Conservation (phyloP, 2,797 vertebrate species). For the Mus minutoides region DNA sequence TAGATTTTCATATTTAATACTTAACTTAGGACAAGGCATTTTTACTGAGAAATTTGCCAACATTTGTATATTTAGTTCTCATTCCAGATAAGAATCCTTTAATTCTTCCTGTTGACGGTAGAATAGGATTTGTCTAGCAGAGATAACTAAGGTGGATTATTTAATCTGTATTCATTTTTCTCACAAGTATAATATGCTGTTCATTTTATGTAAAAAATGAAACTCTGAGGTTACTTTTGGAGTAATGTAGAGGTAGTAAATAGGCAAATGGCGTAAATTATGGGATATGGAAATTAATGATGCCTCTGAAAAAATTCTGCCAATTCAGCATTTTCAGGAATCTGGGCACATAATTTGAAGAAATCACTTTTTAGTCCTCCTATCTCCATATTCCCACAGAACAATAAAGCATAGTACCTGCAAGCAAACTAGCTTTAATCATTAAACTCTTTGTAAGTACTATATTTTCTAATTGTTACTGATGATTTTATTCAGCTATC, state of each 20-base stretch:
- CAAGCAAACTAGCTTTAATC: neutral
- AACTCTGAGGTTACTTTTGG: neutral
- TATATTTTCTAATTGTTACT: neutral
- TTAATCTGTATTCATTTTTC: neutral
- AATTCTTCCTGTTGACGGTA: neutral
- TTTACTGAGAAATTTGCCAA: neutral
- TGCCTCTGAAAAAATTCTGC: neutral
- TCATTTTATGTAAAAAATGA: neutral
- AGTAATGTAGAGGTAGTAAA: neutral
- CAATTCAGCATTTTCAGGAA: neutral
- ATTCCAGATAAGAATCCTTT: neutral
- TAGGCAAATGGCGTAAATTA: neutral
- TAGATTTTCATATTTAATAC: neutral
- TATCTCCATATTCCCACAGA: neutral
- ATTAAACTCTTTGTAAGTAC: neutral
- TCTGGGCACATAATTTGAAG: neutral
- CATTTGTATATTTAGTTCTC: neutral
- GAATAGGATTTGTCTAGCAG: neutral
- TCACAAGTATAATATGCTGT: neutral
- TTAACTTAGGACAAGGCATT: neutral
- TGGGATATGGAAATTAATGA: neutral
- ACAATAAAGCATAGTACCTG: neutral
- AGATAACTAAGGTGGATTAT: too few relatives aligned
- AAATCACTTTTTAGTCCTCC: neutral
- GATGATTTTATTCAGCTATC: neutral